phyloP scores from a whole-genome alignment of 2,113 vertebrate genomes.

The Labeo rohita region DNA sequence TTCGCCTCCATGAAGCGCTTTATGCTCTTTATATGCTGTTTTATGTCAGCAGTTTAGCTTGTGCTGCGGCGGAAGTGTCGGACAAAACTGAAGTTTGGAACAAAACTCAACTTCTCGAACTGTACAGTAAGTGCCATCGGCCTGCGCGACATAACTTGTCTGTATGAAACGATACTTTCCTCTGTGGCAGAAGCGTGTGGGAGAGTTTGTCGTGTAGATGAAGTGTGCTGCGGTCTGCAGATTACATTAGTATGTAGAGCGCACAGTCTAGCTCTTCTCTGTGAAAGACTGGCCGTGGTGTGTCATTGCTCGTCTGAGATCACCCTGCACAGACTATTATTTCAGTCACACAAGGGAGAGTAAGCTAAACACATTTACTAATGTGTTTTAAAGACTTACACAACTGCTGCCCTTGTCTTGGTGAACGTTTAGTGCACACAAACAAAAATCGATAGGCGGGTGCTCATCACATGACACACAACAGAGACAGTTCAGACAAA shows the following conservation, averaged over 20 bases:
- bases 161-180: not conserved
- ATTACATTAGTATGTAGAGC: slow-evolving; percentile 27
- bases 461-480: slow-evolving; percentile 43
- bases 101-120: slow-evolving; percentile 63
- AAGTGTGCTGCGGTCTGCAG: slow-evolving; percentile 24
- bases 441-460: slow-evolving; percentile 34
- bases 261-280: not conserved
- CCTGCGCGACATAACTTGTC: not conserved
- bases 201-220: not conserved
- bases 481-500: not conserved
- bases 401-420: not conserved
- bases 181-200: not conserved
- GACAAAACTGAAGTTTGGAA: slow-evolving; percentile 61
- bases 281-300: not conserved
- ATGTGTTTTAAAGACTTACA: not conserved
- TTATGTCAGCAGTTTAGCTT: slow-evolving; percentile 57
- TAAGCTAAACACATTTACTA: not conserved
- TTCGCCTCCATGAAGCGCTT: slow-evolving; percentile 44
- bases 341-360: not conserved
- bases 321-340: not conserved
- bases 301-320: not conserved
- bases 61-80: slow-evolving; percentile 60
- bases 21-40: slow-evolving; percentile 60
- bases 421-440: not conserved
- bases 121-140: slow-evolving; percentile 75